phyloP scores from a whole-genome alignment of 2,888 invertebrate species.

The Agonopterix arenella region DNA sequence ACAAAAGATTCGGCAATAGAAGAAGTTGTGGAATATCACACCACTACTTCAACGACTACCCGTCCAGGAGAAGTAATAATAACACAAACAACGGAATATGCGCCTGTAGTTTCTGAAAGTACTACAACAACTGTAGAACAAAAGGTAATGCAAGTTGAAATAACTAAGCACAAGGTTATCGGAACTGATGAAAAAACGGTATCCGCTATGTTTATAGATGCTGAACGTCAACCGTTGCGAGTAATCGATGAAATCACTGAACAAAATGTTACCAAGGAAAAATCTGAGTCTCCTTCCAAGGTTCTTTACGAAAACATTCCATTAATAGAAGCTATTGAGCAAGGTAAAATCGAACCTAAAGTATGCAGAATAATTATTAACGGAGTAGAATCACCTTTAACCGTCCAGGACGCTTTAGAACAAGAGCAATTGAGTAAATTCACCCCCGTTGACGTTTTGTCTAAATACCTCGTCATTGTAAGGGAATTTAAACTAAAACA shows the following conservation, averaged over 20 bases:
- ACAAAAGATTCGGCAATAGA: slow-evolving; percentile 4
- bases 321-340: slow-evolving; percentile 79
- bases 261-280: slow-evolving; percentile 57
- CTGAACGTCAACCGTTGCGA: slow-evolving; percentile 62
- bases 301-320: slow-evolving; percentile 66
- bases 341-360: slow-evolving; percentile 81
- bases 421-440: slow-evolving; percentile 81
- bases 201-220: slow-evolving; percentile 60
- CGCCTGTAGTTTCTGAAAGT: slow-evolving; percentile 27
- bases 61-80: slow-evolving; percentile 21
- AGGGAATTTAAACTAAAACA: slow-evolving; percentile 72
- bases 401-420: slow-evolving; percentile 82
- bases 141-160: slow-evolving; percentile 3
- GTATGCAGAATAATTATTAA: slow-evolving; percentile 79
- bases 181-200: slow-evolving; percentile 41
- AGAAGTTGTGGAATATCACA: slow-evolving; percentile 16
- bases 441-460: slow-evolving; percentile 81
- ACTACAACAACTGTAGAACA: slow-evolving; percentile 22
- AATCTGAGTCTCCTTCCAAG: slow-evolving; percentile 35
- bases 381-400: slow-evolving; percentile 78
- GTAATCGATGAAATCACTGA: slow-evolving; percentile 69
- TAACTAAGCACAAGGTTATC: neutral
- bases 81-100: slow-evolving; percentile 27
- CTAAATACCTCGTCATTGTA: slow-evolving; percentile 79
- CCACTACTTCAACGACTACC: slow-evolving; percentile 19